These are phyloP conservation scores for Plusia festucae DNA, from an alignment of 2,888 invertebrate genomes.

Conservation along the genomic window DNA sequence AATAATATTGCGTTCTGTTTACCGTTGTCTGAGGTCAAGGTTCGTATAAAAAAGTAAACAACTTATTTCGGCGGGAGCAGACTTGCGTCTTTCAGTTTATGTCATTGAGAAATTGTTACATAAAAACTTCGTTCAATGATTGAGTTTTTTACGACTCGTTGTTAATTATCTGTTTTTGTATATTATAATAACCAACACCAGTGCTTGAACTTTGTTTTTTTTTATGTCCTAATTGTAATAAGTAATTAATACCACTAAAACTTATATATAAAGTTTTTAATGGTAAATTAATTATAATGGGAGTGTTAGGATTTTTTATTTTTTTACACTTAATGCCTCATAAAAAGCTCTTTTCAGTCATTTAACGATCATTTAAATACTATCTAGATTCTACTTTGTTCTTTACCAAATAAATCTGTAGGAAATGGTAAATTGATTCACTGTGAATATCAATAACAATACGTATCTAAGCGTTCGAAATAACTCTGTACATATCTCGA, in stretches of 20 bases:
- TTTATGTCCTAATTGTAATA: no score
- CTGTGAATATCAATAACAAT: neutral
- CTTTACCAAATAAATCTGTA: no score
- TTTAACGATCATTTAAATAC: no score
- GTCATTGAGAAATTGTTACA: neutral
- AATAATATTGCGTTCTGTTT: neutral
- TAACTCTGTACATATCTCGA: neutral
- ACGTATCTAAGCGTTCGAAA: neutral
- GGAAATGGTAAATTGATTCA: neutral
- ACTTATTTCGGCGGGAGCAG: neutral
- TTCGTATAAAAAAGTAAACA: neutral
- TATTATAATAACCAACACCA: neutral
- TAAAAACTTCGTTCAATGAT: slow-evolving; percentile 1
- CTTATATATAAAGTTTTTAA: no score
- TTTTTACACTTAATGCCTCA: no score
- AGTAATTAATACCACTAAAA: no score
- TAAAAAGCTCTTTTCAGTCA: no score
- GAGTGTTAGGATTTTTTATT: no score
- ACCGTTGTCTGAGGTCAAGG: neutral
- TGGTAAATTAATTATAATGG: no score
- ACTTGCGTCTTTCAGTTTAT: neutral
- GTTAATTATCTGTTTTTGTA: neutral
- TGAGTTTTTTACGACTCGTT: neutral
- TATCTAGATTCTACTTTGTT: no score
- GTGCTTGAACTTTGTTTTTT: no score